phyloP scores from a whole-genome alignment of 64 coral and sea anemone species.

The Trachythela sp. region DNA sequence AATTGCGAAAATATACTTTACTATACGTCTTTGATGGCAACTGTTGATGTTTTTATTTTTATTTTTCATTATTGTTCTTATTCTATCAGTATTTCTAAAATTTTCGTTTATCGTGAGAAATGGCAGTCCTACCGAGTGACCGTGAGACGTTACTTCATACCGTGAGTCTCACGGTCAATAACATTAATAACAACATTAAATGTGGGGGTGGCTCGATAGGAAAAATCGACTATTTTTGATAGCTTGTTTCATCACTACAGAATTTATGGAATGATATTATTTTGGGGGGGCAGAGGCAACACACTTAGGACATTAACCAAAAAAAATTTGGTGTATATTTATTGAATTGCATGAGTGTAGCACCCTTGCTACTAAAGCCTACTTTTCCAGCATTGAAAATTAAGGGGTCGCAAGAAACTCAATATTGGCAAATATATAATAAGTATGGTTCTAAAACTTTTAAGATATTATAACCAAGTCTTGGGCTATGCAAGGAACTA shows the following conservation, averaged over 20 bases:
- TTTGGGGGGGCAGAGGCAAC: background rate
- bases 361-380: background rate
- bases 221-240: background rate
- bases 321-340: too few species aligned
- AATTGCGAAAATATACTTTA: too few species aligned
- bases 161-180: too few species aligned
- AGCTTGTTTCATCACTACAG: background rate
- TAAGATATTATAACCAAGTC: background rate
- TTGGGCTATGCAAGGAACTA: too few species aligned
- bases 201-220: slow-evolving; percentile 1
- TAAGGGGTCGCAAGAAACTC: background rate
- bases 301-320: background rate
- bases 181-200: too few species aligned
- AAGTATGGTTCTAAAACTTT: slow-evolving; percentile 40
- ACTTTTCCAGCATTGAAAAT: background rate
- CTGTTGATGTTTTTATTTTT: too few species aligned
- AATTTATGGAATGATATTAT: background rate
- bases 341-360: background rate
- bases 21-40: too few species aligned
- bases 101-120: too few species aligned
- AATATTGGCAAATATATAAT: slow-evolving; percentile 36
- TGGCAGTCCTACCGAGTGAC: too few species aligned
- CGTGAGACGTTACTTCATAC: too few species aligned
- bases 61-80: too few species aligned
- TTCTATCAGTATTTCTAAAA: too few species aligned